Conservation (phyloP, 2,113 vertebrate genomes). For the Atractosteus spatula region DNA sequence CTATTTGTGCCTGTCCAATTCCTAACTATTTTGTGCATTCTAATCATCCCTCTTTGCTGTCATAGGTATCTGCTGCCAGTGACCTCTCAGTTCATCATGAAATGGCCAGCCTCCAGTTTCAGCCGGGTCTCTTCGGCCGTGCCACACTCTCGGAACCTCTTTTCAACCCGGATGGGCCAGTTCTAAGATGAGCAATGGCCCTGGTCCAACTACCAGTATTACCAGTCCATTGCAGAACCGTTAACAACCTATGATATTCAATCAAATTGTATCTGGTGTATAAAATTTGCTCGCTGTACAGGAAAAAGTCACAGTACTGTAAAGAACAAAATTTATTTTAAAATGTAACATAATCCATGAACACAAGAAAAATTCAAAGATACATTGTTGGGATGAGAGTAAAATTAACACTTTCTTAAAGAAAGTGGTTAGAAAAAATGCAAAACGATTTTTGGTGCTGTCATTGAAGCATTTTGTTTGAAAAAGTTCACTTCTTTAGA, state of each 20-base stretch:
- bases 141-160: conserved; percentile 79
- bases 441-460: conserved; percentile 39
- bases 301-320: conserved; percentile 63
- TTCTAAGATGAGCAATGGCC: conserved; percentile 69
- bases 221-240: conserved; percentile 49
- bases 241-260: conserved; percentile 19
- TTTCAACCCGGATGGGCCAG: conserved; percentile 81
- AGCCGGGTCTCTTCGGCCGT: conserved; percentile 74
- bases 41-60: conserved; percentile 58
- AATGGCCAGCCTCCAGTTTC: conserved; percentile 79
- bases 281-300: conserved; percentile 51
- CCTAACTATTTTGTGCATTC: conserved; percentile 35
- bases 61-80: conserved; percentile 92
- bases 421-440: conserved; percentile 42
- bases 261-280: conserved; percentile 52
- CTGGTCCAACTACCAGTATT: conserved; percentile 48
- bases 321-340: conserved; percentile 57
- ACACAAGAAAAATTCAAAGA: conserved; percentile 53
- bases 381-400: conserved; percentile 50
- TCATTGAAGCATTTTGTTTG: conserved; percentile 32
- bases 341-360: conserved; percentile 49
- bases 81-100: conserved; percentile 88
- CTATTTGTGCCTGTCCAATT: conserved; percentile 23
- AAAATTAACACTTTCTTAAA: conserved; percentile 41
- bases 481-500: conserved; percentile 37